Evolutionary conservation across 2,797 vertebrate genomes (phyloP).

Genomic region (Oreochromis grahami): DNA sequence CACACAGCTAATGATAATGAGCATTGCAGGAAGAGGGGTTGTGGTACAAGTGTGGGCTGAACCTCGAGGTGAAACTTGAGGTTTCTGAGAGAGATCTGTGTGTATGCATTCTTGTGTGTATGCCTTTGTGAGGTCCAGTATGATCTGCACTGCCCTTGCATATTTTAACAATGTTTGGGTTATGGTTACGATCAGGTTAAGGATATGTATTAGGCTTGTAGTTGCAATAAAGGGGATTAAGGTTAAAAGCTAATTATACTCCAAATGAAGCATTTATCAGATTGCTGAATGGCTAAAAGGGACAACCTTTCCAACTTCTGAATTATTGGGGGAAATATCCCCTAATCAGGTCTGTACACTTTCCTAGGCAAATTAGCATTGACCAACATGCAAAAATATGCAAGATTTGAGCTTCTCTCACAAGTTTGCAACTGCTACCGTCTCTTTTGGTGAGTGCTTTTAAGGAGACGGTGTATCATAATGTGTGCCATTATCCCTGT

Average conservation of each 20-base stretch:
- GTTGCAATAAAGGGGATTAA: background rate
- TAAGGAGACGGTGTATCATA: background rate
- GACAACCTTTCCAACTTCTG: background rate
- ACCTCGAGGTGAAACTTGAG: background rate
- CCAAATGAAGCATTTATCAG: background rate
- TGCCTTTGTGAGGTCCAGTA: background rate
- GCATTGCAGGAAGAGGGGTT: slow-evolving; percentile 13
- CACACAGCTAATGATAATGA: slow-evolving; percentile 54
- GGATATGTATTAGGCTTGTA: background rate
- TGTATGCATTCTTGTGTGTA: background rate
- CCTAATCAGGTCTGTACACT: background rate
- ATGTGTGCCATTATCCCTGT: background rate
- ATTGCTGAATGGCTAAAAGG: background rate
- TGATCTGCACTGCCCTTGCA: background rate
- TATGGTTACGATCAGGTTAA: background rate
- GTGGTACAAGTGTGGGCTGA: slow-evolving; percentile 2
- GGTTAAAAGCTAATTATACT: background rate
- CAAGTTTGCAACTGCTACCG: background rate
- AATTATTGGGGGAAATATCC: background rate
- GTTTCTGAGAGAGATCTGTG: background rate
- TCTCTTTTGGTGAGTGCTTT: background rate
- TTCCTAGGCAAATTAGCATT: background rate
- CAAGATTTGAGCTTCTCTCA: background rate
- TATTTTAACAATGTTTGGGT: background rate
- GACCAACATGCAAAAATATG: fast-evolving